phyloP scores from a whole-genome alignment of 2,113 vertebrate species.

The Sus scrofa region T2T-Sscrofa CM000816.6:86649501-86650000 shows the following conservation, averaged over 20 bases:
- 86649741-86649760: constrained; percentile 70
- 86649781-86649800: constrained; percentile 78
- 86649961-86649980: neutral
- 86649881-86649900: neutral
- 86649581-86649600: constrained; percentile 44
- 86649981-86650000: neutral
- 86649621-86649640: constrained; percentile 79
- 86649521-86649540: constrained; percentile 51
- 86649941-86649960: neutral
- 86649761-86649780: constrained; percentile 71
- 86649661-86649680: constrained; percentile 12
- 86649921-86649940: neutral
- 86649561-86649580: constrained; percentile 13
- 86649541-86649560: constrained; percentile 67
- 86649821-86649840: neutral
- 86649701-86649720: constrained; percentile 74
- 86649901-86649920: neutral
- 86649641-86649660: constrained; percentile 73
- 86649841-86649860: neutral
- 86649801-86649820: constrained; percentile 13
- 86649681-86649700: constrained; percentile 68
- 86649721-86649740: constrained; percentile 83
- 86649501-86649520: neutral
- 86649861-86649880: constrained; percentile 7
- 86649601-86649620: constrained; percentile 42